Percentiles rank a stretch among this genome's conserved stretches.
Conservation (phyloP, 2,888 invertebrate genomes). For the Heliconius erato region DNA sequence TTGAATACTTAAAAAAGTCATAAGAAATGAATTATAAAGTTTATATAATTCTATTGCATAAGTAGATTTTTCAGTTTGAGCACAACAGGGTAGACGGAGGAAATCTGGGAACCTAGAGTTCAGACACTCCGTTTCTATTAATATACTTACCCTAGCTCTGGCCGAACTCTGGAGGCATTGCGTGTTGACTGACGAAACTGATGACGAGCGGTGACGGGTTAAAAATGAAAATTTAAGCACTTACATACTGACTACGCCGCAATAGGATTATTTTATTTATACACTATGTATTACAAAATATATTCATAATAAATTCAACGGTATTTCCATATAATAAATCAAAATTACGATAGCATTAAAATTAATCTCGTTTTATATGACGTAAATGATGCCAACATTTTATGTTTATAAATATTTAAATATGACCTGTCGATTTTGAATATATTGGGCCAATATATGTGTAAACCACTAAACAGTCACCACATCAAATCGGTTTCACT, state of each 20-base stretch:
- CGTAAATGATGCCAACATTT: conserved; percentile 19
- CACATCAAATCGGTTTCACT: not conserved
- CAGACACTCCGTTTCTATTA: too few relatives aligned
- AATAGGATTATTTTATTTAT: not conserved
- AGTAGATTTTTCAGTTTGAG: too few relatives aligned
- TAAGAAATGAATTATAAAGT: too few relatives aligned
- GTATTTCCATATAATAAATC: not conserved
- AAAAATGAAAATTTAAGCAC: not conserved
- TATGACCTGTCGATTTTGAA: conserved; percentile 12
- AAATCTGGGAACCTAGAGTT: too few relatives aligned
- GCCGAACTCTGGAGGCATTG: too few relatives aligned
- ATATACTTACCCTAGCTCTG: too few relatives aligned
- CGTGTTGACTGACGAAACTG: too few relatives aligned
- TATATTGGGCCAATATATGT: not conserved
- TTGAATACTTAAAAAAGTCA: too few relatives aligned
- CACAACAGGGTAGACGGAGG: too few relatives aligned
- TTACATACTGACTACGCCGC: not conserved
- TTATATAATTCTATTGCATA: too few relatives aligned
- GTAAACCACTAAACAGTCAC: conserved; percentile 6
- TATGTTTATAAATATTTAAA: conserved; percentile 17
- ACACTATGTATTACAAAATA: not conserved
- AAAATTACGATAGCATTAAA: not conserved
- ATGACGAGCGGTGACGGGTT: too few relatives aligned
- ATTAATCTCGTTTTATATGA: conserved; percentile 16
- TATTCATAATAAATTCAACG: not conserved